These are phyloP conservation scores for Aleiodes alternator DNA, from an alignment of 2,888 invertebrate species.

Conservation along the genomic window DNA sequence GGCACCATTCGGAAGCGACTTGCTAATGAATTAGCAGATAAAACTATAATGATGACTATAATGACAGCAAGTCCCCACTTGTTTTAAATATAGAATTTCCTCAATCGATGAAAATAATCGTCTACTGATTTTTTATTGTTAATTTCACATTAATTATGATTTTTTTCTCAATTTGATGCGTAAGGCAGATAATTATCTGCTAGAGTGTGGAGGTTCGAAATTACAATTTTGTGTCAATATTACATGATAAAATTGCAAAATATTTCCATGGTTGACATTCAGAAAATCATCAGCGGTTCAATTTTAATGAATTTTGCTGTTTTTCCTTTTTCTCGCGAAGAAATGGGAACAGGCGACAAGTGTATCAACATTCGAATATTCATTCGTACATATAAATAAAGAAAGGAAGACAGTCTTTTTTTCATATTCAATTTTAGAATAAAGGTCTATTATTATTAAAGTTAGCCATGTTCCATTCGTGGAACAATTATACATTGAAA, in stretches of 20 bases:
- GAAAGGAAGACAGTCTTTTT: constrained; percentile 28
- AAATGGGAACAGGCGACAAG: not conserved
- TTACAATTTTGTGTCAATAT: constrained; percentile 28
- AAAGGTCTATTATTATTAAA: constrained; percentile 61
- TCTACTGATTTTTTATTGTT: too few relatives aligned
- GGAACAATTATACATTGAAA: constrained; percentile 57
- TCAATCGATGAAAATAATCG: too few relatives aligned
- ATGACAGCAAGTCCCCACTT: too few relatives aligned
- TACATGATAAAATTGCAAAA: constrained; percentile 1
- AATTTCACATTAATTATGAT: too few relatives aligned
- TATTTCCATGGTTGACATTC: not conserved
- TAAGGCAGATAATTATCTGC: constrained; percentile 18
- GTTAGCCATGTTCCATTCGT: constrained; percentile 64
- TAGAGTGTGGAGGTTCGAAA: constrained; percentile 18
- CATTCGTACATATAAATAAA: constrained; percentile 26
- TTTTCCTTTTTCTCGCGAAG: not conserved
- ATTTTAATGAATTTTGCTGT: not conserved
- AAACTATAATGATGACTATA: too few relatives aligned
- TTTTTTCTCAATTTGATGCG: too few relatives aligned
- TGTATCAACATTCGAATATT: not conserved
- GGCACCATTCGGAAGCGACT: too few relatives aligned
- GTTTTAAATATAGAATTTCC: too few relatives aligned
- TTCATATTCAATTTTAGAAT: constrained; percentile 56
- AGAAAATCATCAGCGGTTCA: not conserved
- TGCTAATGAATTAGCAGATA: too few relatives aligned